Conservation (phyloP, 2,113 vertebrate species). For the Cercopithecus mona region DNA sequence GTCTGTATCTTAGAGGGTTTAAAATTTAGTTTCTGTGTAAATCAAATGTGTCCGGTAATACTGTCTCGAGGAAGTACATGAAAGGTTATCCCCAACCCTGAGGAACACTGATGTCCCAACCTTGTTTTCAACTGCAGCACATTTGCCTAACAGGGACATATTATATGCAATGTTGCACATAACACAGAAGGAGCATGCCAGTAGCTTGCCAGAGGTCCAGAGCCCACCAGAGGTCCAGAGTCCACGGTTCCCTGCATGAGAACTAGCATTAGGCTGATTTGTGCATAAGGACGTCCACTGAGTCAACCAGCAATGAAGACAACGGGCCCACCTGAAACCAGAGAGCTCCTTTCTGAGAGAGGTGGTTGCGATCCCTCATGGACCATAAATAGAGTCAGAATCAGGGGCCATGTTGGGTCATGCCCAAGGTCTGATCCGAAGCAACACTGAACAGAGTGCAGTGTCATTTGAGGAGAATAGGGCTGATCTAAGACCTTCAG, state of each 20-base stretch:
- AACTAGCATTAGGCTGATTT: too few species aligned
- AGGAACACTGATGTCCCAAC: not conserved
- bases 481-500: not conserved
- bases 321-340: too few species aligned
- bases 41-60: not conserved
- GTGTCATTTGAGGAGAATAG: not conserved
- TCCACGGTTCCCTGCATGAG: too few species aligned
- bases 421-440: not conserved
- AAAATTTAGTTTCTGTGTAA: slow-evolving; percentile 45
- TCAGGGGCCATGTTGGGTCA: too few species aligned
- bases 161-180: not conserved
- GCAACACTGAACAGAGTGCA: not conserved
- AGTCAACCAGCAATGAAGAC: too few species aligned
- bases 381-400: too few species aligned
- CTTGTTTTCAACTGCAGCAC: not conserved
- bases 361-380: too few species aligned
- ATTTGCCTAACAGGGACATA: not conserved
- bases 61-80: not conserved
- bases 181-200: not conserved
- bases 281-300: too few species aligned
- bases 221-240: too few species aligned
- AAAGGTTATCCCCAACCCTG: not conserved
- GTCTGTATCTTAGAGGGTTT: not conserved
- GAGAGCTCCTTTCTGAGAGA: too few species aligned
- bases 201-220: not conserved